Evolutionary conservation across 1,140 invertebrate species (phyloP).

Genomic region (Eumaeus atala): DNA sequence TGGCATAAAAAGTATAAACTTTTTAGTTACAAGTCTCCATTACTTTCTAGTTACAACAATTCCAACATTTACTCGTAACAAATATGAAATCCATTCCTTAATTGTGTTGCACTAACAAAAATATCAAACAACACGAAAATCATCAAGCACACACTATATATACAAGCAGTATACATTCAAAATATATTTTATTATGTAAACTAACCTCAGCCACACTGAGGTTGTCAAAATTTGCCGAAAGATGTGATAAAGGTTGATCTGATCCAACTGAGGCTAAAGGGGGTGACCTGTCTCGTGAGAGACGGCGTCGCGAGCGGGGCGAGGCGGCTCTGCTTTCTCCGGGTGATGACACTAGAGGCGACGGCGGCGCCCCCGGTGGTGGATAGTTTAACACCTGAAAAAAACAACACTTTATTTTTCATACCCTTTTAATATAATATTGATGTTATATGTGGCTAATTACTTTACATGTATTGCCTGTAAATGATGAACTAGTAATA

Average conservation of each 20-base stretch:
- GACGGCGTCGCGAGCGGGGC: slow-evolving; percentile 68
- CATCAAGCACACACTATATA: neutral
- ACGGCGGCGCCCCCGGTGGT: slow-evolving; percentile 60
- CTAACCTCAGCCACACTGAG: slow-evolving; percentile 50
- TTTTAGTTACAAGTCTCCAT: too few species aligned
- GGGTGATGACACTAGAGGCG: slow-evolving; percentile 77
- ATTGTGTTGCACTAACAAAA: too few species aligned
- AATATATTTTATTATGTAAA: slow-evolving; percentile 4
- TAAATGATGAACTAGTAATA: too few species aligned
- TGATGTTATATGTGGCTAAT: too few species aligned
- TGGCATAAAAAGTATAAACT: too few species aligned
- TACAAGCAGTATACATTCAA: slow-evolving; percentile 3
- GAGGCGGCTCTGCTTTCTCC: slow-evolving; percentile 77
- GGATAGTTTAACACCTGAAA: slow-evolving; percentile 57
- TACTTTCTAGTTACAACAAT: too few species aligned
- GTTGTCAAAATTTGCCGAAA: slow-evolving; percentile 57
- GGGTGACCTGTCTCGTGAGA: slow-evolving; percentile 72
- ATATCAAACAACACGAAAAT: too few species aligned
- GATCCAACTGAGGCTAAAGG: slow-evolving; percentile 46
- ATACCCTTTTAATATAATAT: too few species aligned
- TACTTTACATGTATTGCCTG: too few species aligned
- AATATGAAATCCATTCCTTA: too few species aligned
- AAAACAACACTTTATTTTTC: neutral
- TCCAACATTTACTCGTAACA: too few species aligned
- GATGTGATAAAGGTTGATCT: slow-evolving; percentile 65